Percentiles rank a stretch among this genome's conserved stretches.
Evolutionary conservation across 2,113 vertebrate genomes (phyloP).

Genomic region (Rhynchopsitta pachyrhyncha): DNA sequence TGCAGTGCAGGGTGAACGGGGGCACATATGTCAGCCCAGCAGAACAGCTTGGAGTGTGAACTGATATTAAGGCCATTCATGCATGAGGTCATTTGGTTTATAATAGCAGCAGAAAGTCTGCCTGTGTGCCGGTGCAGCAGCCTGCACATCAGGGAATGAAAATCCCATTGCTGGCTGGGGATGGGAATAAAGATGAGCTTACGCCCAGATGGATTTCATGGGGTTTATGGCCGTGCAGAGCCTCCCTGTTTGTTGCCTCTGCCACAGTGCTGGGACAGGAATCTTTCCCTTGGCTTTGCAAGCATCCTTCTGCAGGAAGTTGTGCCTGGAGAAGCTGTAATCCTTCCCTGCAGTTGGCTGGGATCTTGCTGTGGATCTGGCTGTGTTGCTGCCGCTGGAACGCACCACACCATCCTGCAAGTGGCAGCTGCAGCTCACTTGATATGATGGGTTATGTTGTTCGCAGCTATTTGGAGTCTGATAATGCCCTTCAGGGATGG

Average conservation of each 20-base stretch:
- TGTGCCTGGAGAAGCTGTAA: not conserved
- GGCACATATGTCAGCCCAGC: conserved; percentile 38
- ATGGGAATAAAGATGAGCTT: not conserved
- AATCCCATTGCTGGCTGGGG: not conserved
- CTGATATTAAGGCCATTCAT: conserved; percentile 38
- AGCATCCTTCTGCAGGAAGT: not conserved
- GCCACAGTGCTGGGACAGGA: not conserved
- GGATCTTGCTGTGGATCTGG: not conserved
- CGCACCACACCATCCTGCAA: not conserved
- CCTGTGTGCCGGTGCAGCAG: conserved; percentile 15
- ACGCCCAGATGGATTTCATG: not conserved
- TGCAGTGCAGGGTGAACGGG: not conserved
- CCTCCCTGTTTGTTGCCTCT: not conserved
- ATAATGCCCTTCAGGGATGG: not conserved
- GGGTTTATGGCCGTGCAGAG: not conserved
- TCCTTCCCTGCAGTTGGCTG: fast-evolving
- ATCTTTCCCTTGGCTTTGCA: fast-evolving
- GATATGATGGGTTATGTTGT: fast-evolving
- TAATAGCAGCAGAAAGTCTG: conserved; percentile 28
- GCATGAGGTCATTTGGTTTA: conserved; percentile 52
- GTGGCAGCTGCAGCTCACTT: not conserved
- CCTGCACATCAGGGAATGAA: not conserved
- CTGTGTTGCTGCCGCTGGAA: not conserved
- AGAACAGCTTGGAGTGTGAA: conserved; percentile 53
- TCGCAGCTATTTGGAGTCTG: not conserved